A percentile compares a stretch with the other conserved stretches of the same genome.
Conservation (phyloP, 1,140 invertebrate genomes). For the Drosophila lini region DNA sequence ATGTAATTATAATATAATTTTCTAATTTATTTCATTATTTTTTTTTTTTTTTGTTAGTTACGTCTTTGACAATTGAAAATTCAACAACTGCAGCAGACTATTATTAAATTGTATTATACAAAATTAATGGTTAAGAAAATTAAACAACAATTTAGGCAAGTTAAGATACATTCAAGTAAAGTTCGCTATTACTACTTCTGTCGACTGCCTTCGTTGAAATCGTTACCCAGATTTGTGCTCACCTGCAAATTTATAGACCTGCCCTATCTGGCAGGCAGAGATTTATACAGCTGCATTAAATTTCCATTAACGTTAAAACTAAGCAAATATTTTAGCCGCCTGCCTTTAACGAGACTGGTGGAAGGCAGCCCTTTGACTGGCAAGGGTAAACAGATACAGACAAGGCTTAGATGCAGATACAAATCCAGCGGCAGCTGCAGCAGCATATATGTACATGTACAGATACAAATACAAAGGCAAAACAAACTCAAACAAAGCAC, state of each 20-base stretch:
- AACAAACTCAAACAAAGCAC: constrained; percentile 45
- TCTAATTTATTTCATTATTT: too few relatives aligned
- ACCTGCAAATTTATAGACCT: constrained; percentile 31
- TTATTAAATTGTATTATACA: neutral
- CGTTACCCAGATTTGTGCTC: constrained; percentile 15
- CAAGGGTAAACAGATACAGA: constrained; percentile 34
- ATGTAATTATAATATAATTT: too few relatives aligned
- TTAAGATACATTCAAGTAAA: neutral
- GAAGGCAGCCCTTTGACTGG: constrained; percentile 36
- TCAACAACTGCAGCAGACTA: neutral
- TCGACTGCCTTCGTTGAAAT: neutral
- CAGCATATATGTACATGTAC: constrained; percentile 23
- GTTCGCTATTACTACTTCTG: neutral
- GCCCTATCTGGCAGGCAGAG: constrained; percentile 27
- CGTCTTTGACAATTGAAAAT: too few relatives aligned
- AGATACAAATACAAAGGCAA: constrained; percentile 10
- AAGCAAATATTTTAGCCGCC: constrained; percentile 46
- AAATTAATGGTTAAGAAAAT: neutral
- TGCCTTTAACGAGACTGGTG: constrained; percentile 28
- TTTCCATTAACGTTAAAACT: constrained; percentile 55
- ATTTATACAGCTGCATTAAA: constrained; percentile 52
- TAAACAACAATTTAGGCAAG: too few relatives aligned
- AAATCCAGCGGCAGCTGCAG: constrained; percentile 32
- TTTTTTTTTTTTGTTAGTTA: too few relatives aligned
- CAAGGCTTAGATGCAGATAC: constrained; percentile 59